Conservation (phyloP, 2,888 invertebrate genomes). For the Clanis bilineata region DNA sequence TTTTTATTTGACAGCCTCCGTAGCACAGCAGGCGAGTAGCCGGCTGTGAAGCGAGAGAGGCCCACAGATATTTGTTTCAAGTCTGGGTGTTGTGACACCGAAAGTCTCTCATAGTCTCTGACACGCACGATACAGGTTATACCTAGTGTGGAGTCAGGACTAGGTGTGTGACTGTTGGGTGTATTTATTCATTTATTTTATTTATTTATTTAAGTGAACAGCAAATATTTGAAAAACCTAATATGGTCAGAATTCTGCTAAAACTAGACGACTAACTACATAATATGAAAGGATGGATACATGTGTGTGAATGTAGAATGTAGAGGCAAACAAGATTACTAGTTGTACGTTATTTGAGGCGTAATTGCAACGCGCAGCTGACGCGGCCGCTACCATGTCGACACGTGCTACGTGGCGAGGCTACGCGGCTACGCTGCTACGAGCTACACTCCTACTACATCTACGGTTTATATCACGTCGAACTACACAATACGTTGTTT, state of each 20-base stretch:
- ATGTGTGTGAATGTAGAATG: slow-evolving; percentile 34
- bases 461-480: background rate
- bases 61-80: too few relatives aligned
- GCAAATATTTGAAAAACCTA: background rate
- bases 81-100: too few relatives aligned
- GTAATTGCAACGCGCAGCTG: slow-evolving; percentile 69
- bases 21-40: too few relatives aligned
- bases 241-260: slow-evolving; percentile 10
- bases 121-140: too few relatives aligned
- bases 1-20: too few relatives aligned
- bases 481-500: too few relatives aligned
- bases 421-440: slow-evolving; percentile 30
- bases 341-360: slow-evolving; percentile 57
- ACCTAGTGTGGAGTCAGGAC: too few relatives aligned
- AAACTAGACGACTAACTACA: background rate
- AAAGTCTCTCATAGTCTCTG: too few relatives aligned
- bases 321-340: slow-evolving; percentile 50
- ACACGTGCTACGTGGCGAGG: slow-evolving; percentile 48
- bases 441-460: slow-evolving; percentile 22
- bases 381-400: slow-evolving; percentile 38
- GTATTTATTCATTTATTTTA: too few relatives aligned
- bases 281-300: slow-evolving; percentile 4
- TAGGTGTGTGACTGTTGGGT: too few relatives aligned
- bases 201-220: too few relatives aligned
- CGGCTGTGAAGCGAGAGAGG: too few relatives aligned